Evolutionary conservation across 2,888 invertebrate genomes (phyloP).

Genomic region (Notodonta ziczac): DNA sequence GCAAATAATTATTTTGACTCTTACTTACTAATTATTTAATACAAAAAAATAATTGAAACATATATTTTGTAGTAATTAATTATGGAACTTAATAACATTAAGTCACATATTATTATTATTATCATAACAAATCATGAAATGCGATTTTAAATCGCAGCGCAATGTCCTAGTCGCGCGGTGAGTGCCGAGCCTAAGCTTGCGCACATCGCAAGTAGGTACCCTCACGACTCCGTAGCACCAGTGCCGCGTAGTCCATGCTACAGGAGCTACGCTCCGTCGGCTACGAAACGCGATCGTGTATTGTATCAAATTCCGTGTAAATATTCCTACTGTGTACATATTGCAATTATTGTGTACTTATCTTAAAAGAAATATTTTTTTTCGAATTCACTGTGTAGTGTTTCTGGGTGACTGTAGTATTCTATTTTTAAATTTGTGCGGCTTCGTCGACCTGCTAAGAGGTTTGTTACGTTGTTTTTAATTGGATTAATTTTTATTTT

Average conservation of each 20-base stretch:
- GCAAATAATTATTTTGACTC: too few species aligned
- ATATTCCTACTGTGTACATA: constrained; percentile 27
- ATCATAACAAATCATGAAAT: constrained; percentile 1
- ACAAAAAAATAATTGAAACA: too few species aligned
- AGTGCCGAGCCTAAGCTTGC: constrained; percentile 53
- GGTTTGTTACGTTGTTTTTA: constrained; percentile 43
- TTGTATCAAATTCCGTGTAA: constrained; percentile 22
- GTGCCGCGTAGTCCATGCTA: constrained; percentile 60
- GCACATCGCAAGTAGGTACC: constrained; percentile 42
- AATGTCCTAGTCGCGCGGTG: constrained; percentile 32
- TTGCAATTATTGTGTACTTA: constrained; percentile 29
- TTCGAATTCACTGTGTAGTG: constrained; percentile 39
- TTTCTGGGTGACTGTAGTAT: constrained; percentile 37
- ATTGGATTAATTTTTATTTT: constrained; percentile 46
- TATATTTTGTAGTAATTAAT: too few species aligned
- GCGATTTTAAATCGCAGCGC: constrained; percentile 7
- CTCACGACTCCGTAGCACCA: constrained; percentile 50
- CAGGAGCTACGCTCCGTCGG: constrained; percentile 51
- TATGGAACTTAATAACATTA: too few species aligned
- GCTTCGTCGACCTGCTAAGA: constrained; percentile 43
- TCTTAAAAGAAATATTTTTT: constrained; percentile 14
- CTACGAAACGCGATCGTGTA: constrained; percentile 52
- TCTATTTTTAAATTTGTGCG: constrained; percentile 36
- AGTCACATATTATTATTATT: too few species aligned
- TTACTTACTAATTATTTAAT: too few species aligned